Conservation (phyloP, 2,888 invertebrate genomes). For the Parasteatoda lunata region DNA sequence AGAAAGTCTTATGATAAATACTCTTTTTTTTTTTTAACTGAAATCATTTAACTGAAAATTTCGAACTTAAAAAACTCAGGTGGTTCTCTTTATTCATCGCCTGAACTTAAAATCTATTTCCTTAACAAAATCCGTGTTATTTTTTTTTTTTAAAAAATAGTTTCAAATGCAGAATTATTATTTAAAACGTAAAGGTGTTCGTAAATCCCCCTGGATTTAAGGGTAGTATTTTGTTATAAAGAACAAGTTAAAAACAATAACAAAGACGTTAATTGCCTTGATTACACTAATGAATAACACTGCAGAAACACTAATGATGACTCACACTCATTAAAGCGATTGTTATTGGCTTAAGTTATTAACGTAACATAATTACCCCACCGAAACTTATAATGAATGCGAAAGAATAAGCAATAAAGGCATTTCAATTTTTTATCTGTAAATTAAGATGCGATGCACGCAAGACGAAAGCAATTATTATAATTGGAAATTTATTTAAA, state of each 20-base stretch:
- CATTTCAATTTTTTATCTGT: conserved; percentile 21
- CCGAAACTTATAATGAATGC: conserved; percentile 38
- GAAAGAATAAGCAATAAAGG: conserved; percentile 10
- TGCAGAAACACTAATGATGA: conserved; percentile 44
- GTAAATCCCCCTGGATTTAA: neutral
- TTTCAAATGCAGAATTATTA: conserved; percentile 1
- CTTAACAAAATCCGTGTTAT: too few relatives aligned
- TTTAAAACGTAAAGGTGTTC: neutral
- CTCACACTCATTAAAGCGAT: conserved; percentile 53
- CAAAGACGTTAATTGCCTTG: conserved; percentile 43
- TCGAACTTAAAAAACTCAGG: too few relatives aligned
- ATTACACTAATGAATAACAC: conserved; percentile 56
- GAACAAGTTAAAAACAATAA: conserved; percentile 28
- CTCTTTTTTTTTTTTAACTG: too few relatives aligned
- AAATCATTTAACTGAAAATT: too few relatives aligned
- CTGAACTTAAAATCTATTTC: too few relatives aligned
- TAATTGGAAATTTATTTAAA: conserved; percentile 53
- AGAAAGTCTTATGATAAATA: too few relatives aligned
- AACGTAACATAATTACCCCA: conserved; percentile 59
- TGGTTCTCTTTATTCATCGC: too few relatives aligned
- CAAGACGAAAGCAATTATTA: conserved; percentile 36
- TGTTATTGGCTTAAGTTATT: conserved; percentile 67
- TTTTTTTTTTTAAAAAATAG: too few relatives aligned
- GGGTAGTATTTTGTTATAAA: neutral
- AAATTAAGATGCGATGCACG: conserved; percentile 32